A percentile compares a stretch with the other conserved stretches of the same genome.
Evolutionary conservation across 2,113 vertebrate species (phyloP).

Genomic region (Syrrhaptes paradoxus): DNA sequence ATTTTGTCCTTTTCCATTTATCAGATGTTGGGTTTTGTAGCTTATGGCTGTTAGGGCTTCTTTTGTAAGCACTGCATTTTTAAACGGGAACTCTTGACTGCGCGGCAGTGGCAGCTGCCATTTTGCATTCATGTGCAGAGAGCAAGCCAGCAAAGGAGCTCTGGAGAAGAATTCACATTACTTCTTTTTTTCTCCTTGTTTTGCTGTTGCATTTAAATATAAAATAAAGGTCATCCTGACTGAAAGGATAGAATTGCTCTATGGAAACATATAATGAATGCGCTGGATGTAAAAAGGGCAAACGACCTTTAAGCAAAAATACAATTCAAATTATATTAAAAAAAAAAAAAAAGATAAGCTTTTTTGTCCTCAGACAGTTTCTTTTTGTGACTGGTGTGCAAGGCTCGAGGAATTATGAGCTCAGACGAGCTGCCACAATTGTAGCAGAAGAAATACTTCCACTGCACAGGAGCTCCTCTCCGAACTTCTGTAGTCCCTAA

Average conservation of each 20-base stretch:
- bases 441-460: background rate
- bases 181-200: background rate
- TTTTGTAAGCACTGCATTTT: slow-evolving; percentile 1
- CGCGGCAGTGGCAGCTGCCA: slow-evolving; percentile 39
- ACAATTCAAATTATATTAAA: background rate
- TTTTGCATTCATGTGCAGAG: slow-evolving; percentile 41
- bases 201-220: slow-evolving; percentile 34
- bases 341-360: background rate
- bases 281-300: slow-evolving; percentile 34
- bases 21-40: slow-evolving; percentile 41
- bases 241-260: background rate
- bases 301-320: slow-evolving; percentile 14
- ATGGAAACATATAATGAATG: background rate
- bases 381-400: background rate
- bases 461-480: background rate
- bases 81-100: background rate
- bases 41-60: slow-evolving; percentile 36
- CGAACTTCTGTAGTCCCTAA: background rate
- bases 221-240: slow-evolving; percentile 59
- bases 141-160: background rate
- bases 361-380: background rate
- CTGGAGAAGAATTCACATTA: background rate
- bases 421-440: background rate
- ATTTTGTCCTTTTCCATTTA: slow-evolving; percentile 68
- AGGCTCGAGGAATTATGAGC: background rate